phyloP scores from a whole-genome alignment of 2,888 invertebrate species.

The Caenorhabditis becei region DNA sequence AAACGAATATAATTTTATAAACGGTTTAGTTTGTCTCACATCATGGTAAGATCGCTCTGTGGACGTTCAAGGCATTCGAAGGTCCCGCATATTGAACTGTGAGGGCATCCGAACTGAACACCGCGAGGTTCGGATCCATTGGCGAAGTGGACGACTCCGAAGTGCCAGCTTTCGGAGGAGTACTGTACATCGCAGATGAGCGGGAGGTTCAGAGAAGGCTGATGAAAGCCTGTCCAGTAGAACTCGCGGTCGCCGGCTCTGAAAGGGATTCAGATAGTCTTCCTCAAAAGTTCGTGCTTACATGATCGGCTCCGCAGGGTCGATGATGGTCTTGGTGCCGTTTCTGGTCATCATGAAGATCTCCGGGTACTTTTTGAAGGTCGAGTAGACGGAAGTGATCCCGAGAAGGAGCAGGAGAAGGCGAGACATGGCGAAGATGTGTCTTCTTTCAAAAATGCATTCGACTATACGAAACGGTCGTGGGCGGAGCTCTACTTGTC shows the following conservation, averaged over 20 bases:
- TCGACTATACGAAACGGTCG: too few relatives aligned
- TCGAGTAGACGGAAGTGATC: too few relatives aligned
- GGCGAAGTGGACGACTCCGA: slow-evolving; percentile 13
- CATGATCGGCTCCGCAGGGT: background rate
- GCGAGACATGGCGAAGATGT: background rate
- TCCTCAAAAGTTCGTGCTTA: background rate
- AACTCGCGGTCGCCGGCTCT: slow-evolving; percentile 19
- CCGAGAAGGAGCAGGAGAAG: background rate
- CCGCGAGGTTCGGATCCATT: slow-evolving; percentile 3
- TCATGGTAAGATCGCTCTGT: too few relatives aligned
- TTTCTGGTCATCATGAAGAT: background rate
- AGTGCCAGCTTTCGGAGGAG: slow-evolving; percentile 1
- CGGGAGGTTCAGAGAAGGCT: background rate
- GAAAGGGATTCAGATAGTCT: background rate
- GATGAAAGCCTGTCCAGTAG: slow-evolving; percentile 27
- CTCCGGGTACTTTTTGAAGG: background rate
- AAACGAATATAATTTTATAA: too few relatives aligned
- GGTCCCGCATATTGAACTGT: background rate
- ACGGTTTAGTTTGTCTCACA: too few relatives aligned
- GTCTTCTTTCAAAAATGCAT: background rate
- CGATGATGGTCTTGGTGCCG: background rate
- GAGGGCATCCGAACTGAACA: slow-evolving; percentile 19
- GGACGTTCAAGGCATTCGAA: slow-evolving; percentile 5
- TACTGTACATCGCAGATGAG: slow-evolving; percentile 7
- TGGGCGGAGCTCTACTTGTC: too few relatives aligned